phyloP scores from a whole-genome alignment of 2,888 invertebrate species.

The Drosophila longiperda region DNA sequence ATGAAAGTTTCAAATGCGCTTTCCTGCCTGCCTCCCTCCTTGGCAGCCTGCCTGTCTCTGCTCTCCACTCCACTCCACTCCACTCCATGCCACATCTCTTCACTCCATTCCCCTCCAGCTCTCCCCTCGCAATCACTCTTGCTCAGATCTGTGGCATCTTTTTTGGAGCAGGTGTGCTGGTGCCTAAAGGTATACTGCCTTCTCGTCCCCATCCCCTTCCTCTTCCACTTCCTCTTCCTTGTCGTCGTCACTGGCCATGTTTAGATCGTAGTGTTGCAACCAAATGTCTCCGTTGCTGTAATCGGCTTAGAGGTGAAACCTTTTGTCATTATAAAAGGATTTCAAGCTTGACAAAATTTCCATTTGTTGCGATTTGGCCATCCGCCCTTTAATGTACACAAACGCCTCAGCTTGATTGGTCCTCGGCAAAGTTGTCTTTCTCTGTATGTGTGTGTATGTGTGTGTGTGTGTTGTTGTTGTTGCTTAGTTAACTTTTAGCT shows the following conservation, averaged over 20 bases:
- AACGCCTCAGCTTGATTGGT: constrained; percentile 1
- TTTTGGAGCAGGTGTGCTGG: constrained; percentile 15
- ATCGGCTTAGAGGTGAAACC: constrained; percentile 81
- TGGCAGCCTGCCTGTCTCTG: not conserved
- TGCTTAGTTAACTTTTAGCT: constrained; percentile 74
- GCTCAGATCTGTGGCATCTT: constrained; percentile 4
- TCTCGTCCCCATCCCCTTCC: not conserved
- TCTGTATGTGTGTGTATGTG: constrained; percentile 1
- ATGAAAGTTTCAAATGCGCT: constrained; percentile 52
- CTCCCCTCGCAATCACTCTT: not conserved
- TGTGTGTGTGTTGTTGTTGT: constrained; percentile 15
- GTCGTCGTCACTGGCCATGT: constrained; percentile 21
- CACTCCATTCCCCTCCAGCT: not conserved
- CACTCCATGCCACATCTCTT: not conserved
- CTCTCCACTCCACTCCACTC: not conserved
- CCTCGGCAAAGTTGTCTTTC: not conserved
- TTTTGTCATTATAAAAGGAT: constrained; percentile 81
- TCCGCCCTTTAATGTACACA: constrained; percentile 2
- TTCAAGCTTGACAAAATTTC: constrained; percentile 78
- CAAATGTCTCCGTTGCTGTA: constrained; percentile 57
- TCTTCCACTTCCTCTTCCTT: not conserved
- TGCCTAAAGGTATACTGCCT: constrained; percentile 34
- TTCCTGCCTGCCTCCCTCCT: not conserved
- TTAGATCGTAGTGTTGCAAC: constrained; percentile 42
- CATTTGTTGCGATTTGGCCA: constrained; percentile 72